phyloP scores from a whole-genome alignment of 2,113 vertebrate species.

The Bos taurus region ARS-UCD2.0 NC_037357.1:135587501-135588000 shows the following conservation, averaged over 20 bases:
- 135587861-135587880: rapidly evolving
- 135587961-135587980: rapidly evolving
- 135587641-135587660: too few species aligned
- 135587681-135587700: rapidly evolving
- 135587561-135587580: not conserved
- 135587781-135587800: not conserved
- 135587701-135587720: not conserved
- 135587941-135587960: not conserved
- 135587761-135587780: rapidly evolving
- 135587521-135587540: rapidly evolving
- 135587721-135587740: rapidly evolving
- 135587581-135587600: rapidly evolving
- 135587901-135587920: rapidly evolving
- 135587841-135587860: rapidly evolving
- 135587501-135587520: not conserved
- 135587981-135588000: not conserved
- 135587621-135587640: not conserved
- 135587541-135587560: not conserved
- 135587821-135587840: rapidly evolving
- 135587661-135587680: too few species aligned
- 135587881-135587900: rapidly evolving
- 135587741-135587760: too few species aligned
- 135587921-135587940: rapidly evolving
- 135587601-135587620: too few species aligned
- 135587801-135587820: not conserved